Conservation (phyloP, 2,797 vertebrate genomes). For the Falco cherrug region DNA sequence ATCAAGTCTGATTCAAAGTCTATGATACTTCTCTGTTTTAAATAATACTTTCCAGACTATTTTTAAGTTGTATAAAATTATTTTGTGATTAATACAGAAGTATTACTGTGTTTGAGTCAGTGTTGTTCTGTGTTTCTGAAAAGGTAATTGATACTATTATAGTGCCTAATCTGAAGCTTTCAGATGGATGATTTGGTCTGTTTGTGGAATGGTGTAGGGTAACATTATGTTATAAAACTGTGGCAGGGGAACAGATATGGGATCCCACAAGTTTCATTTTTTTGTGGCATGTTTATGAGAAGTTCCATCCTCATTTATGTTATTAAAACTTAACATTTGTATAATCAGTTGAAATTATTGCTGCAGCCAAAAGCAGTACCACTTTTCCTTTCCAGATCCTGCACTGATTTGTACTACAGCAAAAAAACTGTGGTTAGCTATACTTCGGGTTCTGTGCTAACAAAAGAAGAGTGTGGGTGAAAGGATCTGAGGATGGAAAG, state of each 20-base stretch:
- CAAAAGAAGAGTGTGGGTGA: not conserved
- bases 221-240: not conserved
- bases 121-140: not conserved
- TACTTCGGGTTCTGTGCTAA: not conserved
- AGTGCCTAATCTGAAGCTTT: not conserved
- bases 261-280: not conserved
- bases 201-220: not conserved
- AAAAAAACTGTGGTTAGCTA: not conserved
- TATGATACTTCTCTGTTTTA: not conserved
- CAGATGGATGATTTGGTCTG: not conserved
- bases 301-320: not conserved
- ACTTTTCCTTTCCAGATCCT: not conserved
- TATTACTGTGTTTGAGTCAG: not conserved
- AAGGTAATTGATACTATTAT: not conserved
- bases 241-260: not conserved
- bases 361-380: not conserved
- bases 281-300: not conserved
- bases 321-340: not conserved
- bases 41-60: not conserved
- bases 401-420: not conserved
- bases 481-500: not conserved
- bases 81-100: not conserved
- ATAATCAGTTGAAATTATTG: not conserved
- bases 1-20: not conserved
- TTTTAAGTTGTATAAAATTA: not conserved